phyloP scores from a whole-genome alignment of 2,113 vertebrate genomes.

The Cygnus buccinator region DNA sequence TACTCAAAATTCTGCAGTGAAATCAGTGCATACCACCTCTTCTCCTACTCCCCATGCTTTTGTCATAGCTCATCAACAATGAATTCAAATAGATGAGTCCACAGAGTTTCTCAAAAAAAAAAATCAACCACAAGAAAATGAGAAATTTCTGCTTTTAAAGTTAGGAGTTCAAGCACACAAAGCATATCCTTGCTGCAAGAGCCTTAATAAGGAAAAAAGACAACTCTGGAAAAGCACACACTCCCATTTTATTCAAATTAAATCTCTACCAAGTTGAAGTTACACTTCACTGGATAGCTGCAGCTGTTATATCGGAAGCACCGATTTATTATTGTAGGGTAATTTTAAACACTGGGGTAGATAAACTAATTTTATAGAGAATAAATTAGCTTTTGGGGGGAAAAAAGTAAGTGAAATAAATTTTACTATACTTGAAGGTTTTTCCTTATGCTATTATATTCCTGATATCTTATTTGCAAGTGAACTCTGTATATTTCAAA shows the following conservation, averaged over 20 bases:
- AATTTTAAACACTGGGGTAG: neutral
- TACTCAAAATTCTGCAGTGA: neutral
- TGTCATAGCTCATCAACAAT: neutral
- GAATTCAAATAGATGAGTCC: neutral
- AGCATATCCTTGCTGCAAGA: neutral
- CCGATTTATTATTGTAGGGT: neutral
- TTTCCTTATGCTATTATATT: neutral
- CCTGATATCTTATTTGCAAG: neutral
- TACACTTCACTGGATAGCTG: neutral
- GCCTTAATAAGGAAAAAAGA: neutral
- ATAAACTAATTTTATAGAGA: neutral
- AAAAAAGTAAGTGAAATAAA: neutral
- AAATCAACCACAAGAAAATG: neutral
- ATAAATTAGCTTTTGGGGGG: neutral
- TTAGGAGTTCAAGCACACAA: neutral
- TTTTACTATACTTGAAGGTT: neutral
- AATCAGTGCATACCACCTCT: neutral
- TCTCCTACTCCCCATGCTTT: neutral
- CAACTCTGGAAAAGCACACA: neutral
- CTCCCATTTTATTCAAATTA: neutral
- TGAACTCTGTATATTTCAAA: neutral
- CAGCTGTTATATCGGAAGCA: neutral
- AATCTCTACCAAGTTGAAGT: neutral
- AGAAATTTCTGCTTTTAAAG: neutral
- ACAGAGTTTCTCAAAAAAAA: neutral